Conservation (phyloP, 2,113 vertebrate genomes). For the Oreocharis arfaki region DNA sequence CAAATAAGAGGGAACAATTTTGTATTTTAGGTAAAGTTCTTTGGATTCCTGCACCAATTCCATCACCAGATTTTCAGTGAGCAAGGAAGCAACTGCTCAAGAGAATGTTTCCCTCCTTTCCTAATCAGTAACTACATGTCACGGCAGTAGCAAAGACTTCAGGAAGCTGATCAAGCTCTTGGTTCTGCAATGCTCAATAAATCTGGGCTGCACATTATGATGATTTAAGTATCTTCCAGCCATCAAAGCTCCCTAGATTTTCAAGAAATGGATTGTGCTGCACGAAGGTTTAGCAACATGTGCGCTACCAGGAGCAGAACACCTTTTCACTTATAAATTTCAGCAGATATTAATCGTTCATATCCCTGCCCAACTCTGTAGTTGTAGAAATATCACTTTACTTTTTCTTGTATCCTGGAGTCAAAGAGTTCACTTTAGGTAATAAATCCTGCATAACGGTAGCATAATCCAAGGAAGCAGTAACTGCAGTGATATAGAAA, state of each 20-base stretch:
- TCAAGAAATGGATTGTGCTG: background rate
- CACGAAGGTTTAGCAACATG: background rate
- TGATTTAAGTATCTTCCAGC: conserved; percentile 24
- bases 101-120: background rate
- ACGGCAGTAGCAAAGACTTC: background rate
- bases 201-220: background rate
- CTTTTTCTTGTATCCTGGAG: conserved; percentile 1
- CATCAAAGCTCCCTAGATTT: background rate
- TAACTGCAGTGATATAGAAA: conserved; percentile 46
- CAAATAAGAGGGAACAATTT: background rate
- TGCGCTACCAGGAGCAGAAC: background rate
- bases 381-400: background rate
- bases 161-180: background rate
- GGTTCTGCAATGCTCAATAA: background rate
- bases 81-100: background rate
- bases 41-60: background rate
- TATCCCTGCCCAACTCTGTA: background rate
- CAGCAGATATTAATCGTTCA: background rate
- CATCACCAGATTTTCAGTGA: background rate
- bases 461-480: conserved; percentile 33
- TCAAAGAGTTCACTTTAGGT: conserved; percentile 64
- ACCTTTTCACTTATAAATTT: background rate
- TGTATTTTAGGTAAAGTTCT: background rate
- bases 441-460: background rate
- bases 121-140: rapidly evolving